Percentiles rank a stretch among this genome's conserved stretches.
Evolutionary conservation across 35 echinoderm and acorn worm genomes (phyloP).

Genomic region (Holothuria glaberrima): DNA sequence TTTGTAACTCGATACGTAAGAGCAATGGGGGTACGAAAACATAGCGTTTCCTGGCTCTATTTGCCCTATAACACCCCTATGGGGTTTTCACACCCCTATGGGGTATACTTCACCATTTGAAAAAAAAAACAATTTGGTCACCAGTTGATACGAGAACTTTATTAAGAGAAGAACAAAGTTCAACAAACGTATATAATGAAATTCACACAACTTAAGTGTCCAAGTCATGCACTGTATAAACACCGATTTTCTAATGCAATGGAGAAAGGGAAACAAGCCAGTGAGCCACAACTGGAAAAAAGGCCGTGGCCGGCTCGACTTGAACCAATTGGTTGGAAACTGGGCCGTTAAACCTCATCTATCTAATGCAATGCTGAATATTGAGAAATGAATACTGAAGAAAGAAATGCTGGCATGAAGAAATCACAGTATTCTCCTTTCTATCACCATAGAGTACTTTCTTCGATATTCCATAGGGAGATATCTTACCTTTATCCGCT

Average conservation of each 20-base stretch:
- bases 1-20: not conserved
- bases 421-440: not conserved
- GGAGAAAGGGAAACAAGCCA: too few species aligned
- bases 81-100: too few species aligned
- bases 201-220: not conserved
- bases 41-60: not conserved
- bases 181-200: too few species aligned
- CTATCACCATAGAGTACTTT: not conserved
- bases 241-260: not conserved
- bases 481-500: not conserved
- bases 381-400: conserved; percentile 2
- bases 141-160: conserved; percentile 9
- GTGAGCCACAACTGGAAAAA: too few species aligned
- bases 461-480: not conserved
- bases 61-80: too few species aligned
- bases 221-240: conserved; percentile 13
- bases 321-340: too few species aligned
- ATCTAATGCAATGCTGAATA: conserved; percentile 18
- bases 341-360: too few species aligned
- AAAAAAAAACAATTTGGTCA: not conserved
- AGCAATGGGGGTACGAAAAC: not conserved
- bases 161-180: conserved; percentile 24
- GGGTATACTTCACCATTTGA: conserved; percentile 13
- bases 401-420: conserved; percentile 4
- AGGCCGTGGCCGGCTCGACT: too few species aligned